phyloP scores from a whole-genome alignment of 1,140 invertebrate genomes.

The Solenopsis invicta region DNA sequence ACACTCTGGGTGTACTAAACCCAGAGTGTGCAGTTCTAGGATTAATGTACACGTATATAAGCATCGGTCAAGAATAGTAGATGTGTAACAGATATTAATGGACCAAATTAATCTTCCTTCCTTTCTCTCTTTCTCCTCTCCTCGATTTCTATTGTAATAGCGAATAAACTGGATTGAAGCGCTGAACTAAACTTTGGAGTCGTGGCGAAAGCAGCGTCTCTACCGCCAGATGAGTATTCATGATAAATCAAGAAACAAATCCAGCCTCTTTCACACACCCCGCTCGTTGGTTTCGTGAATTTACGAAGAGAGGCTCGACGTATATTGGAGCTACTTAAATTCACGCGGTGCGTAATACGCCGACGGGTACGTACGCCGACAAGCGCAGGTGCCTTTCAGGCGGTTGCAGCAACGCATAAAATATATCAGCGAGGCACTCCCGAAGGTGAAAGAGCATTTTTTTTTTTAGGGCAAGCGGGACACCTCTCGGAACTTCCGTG shows the following conservation, averaged over 20 bases:
- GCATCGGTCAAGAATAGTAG: neutral
- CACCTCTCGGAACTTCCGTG: conserved; percentile 25
- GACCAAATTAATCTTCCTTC: neutral
- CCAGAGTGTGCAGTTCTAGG: too few species aligned
- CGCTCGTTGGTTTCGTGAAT: conserved; percentile 26
- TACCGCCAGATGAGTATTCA: neutral
- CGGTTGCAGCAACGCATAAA: conserved; percentile 55
- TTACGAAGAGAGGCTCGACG: conserved; percentile 5
- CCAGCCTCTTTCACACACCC: neutral
- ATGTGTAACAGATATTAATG: neutral
- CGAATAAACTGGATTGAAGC: neutral
- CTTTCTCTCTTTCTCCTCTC: neutral
- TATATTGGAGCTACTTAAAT: conserved; percentile 47
- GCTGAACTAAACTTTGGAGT: neutral
- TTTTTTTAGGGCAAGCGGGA: conserved; percentile 47
- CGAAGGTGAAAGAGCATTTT: conserved; percentile 47
- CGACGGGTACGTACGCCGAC: conserved; percentile 71
- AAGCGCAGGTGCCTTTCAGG: conserved; percentile 75
- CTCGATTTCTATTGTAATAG: neutral
- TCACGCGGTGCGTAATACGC: conserved; percentile 67
- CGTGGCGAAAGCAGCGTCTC: neutral
- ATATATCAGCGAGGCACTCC: conserved; percentile 48
- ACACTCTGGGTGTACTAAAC: neutral
- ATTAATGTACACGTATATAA: neutral
- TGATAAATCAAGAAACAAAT: neutral